Base-by-base conservation (phyloP, 2,113 vertebrate species). In the Leptobrachium ailaonicum region DNA sequence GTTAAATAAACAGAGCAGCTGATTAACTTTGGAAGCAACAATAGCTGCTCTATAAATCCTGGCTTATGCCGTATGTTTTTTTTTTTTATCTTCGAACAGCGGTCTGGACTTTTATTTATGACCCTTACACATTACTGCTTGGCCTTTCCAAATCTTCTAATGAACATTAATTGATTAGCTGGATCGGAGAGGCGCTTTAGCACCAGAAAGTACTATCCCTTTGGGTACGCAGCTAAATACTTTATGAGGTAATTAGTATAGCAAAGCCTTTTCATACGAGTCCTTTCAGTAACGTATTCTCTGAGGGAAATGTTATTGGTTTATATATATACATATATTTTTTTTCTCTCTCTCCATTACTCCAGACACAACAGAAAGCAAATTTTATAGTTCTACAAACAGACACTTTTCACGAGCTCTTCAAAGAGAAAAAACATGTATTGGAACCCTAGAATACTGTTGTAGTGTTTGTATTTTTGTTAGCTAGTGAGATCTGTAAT, bases 81-180 rank as follows among this genome's bases (percentile, higher is more conserved):
- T 88, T 32, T 32, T 32, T 32, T 32, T 32, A 32, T 32, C 20
- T 87, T 83, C 41, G 83, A 71, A 79, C 83, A 84, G 82, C 83
- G 20, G 86, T 80, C 86, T 89, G 87, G 87, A 86, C 89, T 75
- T 67, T 75, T 91, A 86, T 84, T 87, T 89, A 88, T 87, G 88
- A 87, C 85, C 86, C 82, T 85, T 86, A 85, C 84, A 87, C 85
- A 82, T 85, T 89, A 84, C 86, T 85, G 84, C 83, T 84, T 88
- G 86, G 87, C 88, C 86, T 90, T 94, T 92, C 85, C 85, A 82
- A 86, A 64, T 75, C 72, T 90, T 90, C 90, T 96, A 95, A 97
- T 95, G 95, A 97, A 90, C 90, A 91, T 93, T 96, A 96, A 97
- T 98, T 98, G 96, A 98, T 98, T 97, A 96, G 94, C 90, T 92